Conservation (phyloP, 2,113 vertebrate species). For the Kryptolebias marmoratus region DNA sequence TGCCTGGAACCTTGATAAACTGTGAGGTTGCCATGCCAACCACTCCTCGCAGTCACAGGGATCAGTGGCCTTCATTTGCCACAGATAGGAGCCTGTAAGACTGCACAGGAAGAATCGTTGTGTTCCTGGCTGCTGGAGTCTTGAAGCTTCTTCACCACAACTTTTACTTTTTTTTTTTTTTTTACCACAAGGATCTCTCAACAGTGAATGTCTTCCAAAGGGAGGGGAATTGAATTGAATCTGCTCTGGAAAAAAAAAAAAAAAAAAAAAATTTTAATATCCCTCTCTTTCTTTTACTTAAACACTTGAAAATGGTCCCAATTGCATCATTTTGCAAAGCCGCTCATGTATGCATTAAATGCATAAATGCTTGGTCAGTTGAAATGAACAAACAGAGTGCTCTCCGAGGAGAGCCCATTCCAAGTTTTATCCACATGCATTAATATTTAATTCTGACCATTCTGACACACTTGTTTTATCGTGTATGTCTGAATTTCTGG, state of each 20-base stretch:
- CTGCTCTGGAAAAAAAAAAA: not conserved
- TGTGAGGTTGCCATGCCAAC: slow-evolving; percentile 76
- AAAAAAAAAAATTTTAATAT: not conserved
- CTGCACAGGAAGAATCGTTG: slow-evolving; percentile 58
- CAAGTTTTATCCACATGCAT: not conserved
- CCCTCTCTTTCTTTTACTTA: not conserved
- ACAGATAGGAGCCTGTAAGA: slow-evolving; percentile 56
- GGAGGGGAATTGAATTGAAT: not conserved
- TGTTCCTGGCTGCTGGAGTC: slow-evolving; percentile 35
- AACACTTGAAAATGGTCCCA: not conserved
- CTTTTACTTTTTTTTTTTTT: slow-evolving; percentile 18
- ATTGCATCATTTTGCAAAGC: not conserved
- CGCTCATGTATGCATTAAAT: not conserved
- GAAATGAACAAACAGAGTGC: not conserved
- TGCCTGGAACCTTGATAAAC: slow-evolving; percentile 78
- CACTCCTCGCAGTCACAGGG: slow-evolving; percentile 60
- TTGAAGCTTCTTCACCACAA: slow-evolving; percentile 11
- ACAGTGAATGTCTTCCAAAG: not conserved
- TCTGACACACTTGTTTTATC: slow-evolving; percentile 25
- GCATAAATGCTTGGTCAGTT: not conserved
- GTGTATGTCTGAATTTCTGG: slow-evolving; percentile 47
- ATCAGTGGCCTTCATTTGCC: slow-evolving; percentile 68
- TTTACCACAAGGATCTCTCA: slow-evolving; percentile 20
- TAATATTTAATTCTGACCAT: slow-evolving; percentile 10
- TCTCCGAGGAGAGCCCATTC: not conserved